Conservation (phyloP, 2,888 invertebrate genomes). For the Mylabris sibirica region DNA sequence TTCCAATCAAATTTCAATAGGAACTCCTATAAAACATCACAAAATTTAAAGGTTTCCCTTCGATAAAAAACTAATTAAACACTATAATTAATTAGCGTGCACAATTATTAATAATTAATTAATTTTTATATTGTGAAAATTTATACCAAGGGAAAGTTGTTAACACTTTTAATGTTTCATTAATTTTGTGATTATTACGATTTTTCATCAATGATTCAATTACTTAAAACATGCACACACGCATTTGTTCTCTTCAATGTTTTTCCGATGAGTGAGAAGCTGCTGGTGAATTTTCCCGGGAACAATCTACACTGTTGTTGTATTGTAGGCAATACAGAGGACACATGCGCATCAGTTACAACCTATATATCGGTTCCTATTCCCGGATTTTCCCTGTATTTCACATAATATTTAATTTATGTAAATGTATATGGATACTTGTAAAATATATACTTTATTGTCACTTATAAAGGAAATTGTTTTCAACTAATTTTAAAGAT, state of each 20-base stretch:
- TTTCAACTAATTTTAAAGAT: background rate
- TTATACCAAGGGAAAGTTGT: background rate
- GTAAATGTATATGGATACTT: background rate
- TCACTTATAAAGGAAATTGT: background rate
- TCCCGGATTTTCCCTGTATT: constrained; percentile 39
- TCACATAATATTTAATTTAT: constrained; percentile 26
- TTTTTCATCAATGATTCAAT: background rate
- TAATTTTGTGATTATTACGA: background rate
- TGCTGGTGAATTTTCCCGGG: constrained; percentile 38
- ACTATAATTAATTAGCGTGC: too few species aligned
- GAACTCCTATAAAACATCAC: too few species aligned
- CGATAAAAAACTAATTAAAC: too few species aligned
- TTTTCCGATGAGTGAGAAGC: constrained; percentile 32
- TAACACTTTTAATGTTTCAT: background rate
- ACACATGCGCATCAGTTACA: background rate
- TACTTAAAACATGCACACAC: constrained; percentile 15
- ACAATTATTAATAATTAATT: too few species aligned
- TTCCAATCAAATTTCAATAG: too few species aligned
- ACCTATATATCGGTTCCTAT: constrained; percentile 27
- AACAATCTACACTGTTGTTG: constrained; percentile 36
- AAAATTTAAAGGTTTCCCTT: too few species aligned
- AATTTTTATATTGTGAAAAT: too few species aligned
- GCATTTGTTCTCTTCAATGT: constrained; percentile 14
- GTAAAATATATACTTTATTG: background rate
- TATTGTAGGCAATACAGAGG: constrained; percentile 20